A percentile compares a stretch with the other conserved stretches of the same genome.
Conservation (phyloP, 2,113 vertebrate genomes). For the Rhea americana region DNA sequence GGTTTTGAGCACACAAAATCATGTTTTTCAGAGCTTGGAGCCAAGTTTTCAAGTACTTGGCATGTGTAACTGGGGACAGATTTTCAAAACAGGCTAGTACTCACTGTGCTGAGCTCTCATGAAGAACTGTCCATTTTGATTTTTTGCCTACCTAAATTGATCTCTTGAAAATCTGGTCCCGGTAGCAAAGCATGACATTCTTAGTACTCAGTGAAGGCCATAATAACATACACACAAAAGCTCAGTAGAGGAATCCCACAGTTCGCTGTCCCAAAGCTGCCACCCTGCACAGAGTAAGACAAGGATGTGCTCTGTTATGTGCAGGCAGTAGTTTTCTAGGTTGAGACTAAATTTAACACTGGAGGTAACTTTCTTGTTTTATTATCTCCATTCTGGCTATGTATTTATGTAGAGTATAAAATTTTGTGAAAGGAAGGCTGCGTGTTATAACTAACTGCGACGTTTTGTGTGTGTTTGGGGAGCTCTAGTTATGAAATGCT, state of each 20-base stretch:
- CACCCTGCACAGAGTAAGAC: not conserved
- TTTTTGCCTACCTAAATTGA: conserved; percentile 14
- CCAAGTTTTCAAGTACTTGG: conserved; percentile 37
- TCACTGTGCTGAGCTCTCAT: conserved; percentile 21
- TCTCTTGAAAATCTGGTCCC: conserved; percentile 9
- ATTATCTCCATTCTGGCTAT: not conserved
- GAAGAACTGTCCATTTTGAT: conserved; percentile 41
- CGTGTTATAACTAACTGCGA: not conserved
- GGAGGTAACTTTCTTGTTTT: not conserved
- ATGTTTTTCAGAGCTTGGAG: not conserved
- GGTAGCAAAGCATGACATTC: not conserved
- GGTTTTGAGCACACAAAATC: not conserved
- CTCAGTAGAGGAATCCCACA: not conserved
- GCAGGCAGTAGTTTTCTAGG: not conserved
- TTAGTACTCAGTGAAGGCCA: not conserved
- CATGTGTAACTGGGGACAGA: conserved; percentile 7
- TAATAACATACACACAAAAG: not conserved
- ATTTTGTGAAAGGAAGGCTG: not conserved
- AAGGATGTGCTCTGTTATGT: not conserved
- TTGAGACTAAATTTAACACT: not conserved
- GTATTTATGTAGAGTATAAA: not conserved
- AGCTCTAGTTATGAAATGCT: not conserved
- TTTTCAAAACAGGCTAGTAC: conserved; percentile 38
- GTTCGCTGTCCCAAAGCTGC: not conserved
- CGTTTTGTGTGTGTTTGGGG: not conserved